phyloP scores from a whole-genome alignment of 2,113 vertebrate species.

The Melierax canorus region DNA sequence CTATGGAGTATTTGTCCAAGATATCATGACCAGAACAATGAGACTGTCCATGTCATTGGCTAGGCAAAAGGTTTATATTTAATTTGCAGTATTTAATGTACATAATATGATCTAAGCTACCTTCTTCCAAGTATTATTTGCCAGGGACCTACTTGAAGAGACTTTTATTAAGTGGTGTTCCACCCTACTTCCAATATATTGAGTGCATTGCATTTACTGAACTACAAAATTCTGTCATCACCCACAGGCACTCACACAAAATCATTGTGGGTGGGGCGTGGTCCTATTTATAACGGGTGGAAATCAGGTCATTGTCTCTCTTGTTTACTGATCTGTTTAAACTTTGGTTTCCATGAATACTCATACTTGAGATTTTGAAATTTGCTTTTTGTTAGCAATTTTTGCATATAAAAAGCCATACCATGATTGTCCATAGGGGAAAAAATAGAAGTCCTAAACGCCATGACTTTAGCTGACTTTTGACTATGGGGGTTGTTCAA shows the following conservation, averaged over 20 bases:
- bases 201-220: neutral
- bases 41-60: neutral
- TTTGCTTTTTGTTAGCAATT: neutral
- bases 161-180: neutral
- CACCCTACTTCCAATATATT: neutral
- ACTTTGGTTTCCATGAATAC: constrained; percentile 25
- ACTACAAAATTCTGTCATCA: neutral
- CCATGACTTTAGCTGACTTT: neutral
- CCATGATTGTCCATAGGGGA: neutral
- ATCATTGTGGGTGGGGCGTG: constrained; percentile 5
- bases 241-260: constrained; percentile 14
- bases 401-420: neutral
- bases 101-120: neutral
- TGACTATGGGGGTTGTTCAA: neutral
- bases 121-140: neutral
- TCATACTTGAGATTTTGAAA: neutral
- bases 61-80: neutral
- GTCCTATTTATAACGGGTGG: neutral
- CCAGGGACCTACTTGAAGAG: neutral
- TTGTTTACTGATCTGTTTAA: constrained; percentile 50
- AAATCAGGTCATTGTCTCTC: constrained; percentile 33
- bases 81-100: neutral
- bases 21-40: neutral
- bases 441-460: neutral
- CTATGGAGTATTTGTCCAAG: neutral